Base-by-base conservation (phyloP, 1,140 invertebrate species). In the Listronotus bonariensis region DNA sequence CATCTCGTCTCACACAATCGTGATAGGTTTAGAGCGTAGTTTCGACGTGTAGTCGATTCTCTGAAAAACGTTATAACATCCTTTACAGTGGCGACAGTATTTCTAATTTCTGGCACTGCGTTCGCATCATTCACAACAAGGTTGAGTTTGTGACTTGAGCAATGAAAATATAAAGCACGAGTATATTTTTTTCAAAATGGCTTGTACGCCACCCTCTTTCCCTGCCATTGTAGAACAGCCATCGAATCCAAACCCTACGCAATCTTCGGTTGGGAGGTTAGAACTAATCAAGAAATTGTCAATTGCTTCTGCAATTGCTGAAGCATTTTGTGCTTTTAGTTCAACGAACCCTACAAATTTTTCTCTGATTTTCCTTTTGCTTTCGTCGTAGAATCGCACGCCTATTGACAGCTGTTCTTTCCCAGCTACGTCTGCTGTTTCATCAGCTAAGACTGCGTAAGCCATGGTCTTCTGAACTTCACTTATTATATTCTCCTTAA, bases 131-230 rank as follows among this genome's bases (percentile, higher is more conserved):
- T 79, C 7, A 78, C 64, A 20, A 79, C 75, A 56, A 79, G 67
- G 70, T 79, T 79, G 26, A 79, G 65, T 69, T 72, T 77, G 63
- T 79, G 78, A 52, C 43, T 70, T 42, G 75, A 65, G 60, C 74
- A 79, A 71, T 80, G 76, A 66, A 79, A 78, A 68, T 66, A 78
- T 32, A 76, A 61, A 17, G 74, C 74, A 68, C 70, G 73, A 6
- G 55, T 32, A 61, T 76, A 76, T 64, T 74, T 76, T n/a, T 74
- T 65, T 69, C n/a, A 79, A 62, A 65, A 76, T 72, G 7, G 48
- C 53, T 71, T 75, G 70, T 42, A 77, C 74, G 15, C 75, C 74
- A 54, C 57, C 67, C 12, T 75, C 69, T 55, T 75, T 74, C 43
- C 71, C 75, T 43, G 71, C 59, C 74, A 76, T 77, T n/a, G 67